Percentiles rank a stretch among this genome's conserved stretches.
Conservation (phyloP, 2,113 vertebrate genomes). For the Pelobates fuscus region DNA sequence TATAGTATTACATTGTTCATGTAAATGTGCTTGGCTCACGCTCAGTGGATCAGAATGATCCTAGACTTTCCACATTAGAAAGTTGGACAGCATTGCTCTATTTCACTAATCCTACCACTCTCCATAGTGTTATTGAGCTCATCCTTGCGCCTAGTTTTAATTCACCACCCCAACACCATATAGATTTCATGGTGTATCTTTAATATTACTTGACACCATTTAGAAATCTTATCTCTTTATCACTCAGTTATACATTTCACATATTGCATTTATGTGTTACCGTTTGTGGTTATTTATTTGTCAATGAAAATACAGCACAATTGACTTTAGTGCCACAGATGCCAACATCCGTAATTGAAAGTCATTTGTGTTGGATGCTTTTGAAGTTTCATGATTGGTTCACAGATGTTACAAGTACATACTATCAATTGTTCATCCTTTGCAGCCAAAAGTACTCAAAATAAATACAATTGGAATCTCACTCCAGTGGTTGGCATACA, state of each 20-base stretch:
- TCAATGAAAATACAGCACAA: neutral
- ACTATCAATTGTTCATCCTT: neutral
- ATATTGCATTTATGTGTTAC: neutral
- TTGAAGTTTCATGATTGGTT: constrained; percentile 10
- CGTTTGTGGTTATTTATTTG: neutral
- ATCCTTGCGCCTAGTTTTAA: too few relatives aligned
- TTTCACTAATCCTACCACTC: too few relatives aligned
- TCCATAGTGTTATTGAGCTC: too few relatives aligned
- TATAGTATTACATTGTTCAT: too few relatives aligned
- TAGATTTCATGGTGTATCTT: neutral
- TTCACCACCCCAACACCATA: too few relatives aligned
- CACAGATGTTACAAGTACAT: constrained; percentile 11
- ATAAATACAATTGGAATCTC: neutral
- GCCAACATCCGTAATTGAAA: constrained; percentile 26
- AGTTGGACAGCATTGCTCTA: too few relatives aligned
- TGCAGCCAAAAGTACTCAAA: neutral
- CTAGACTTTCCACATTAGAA: too few relatives aligned
- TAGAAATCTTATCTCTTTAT: neutral
- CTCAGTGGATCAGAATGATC: too few relatives aligned
- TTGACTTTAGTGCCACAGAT: neutral
- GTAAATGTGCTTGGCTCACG: too few relatives aligned
- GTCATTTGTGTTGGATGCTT: constrained; percentile 25
- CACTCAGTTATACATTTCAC: neutral
- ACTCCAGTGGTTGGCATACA: neutral
- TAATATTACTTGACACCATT: neutral